Evolutionary conservation across 2,888 invertebrate genomes (phyloP), one percentile per base, ranked within the genome.

Genomic region (Sericinus montela): DNA sequence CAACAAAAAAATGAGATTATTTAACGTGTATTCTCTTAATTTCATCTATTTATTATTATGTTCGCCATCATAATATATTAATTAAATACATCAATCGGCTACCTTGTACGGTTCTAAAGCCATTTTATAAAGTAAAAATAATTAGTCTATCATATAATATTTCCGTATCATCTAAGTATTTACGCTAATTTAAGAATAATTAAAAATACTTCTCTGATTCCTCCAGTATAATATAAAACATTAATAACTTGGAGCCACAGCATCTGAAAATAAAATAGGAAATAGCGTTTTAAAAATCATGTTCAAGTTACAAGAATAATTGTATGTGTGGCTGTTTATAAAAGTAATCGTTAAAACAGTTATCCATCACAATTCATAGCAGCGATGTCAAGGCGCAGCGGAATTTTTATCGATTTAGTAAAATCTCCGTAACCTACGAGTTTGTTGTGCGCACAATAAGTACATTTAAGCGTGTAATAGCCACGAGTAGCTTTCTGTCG

Each of bases 331-430:
- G 45, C 30, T 43, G 54, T 52, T 55, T 60, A 56, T 45, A 48
- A 51, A 53, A 48, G 42, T 52, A 54, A 60, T 60, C 58, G 52
- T 60, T 59, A 58, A 45, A 67, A 66, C 56, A 65, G 49, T 55
- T 59, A 79, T 82, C 75, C 56, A 79, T 82, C 75, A 76, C 61
- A 75, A 73, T 73, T 65, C 69, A 64, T 65, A 53, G 48, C 62
- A 74, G 72, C 71, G 80, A 63, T 76, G 82, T 79, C 75, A 75
- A 62, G 63, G 54, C 53, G 52, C 55, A 53, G 58, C 56, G 60
- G 59, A 67, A 54, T 69, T 64, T 74, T 75, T 76, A 78, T 78
- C 80, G 76, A 79, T 73, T 60, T 56, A 59, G 63, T 66, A 68
- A 69, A 71, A 53, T 63, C 50, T 54, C 55, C 58, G 55, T 57